Percentiles rank a stretch among this genome's conserved stretches.
These are phyloP conservation scores for Apodemus agrarius DNA, from an alignment of 2,797 vertebrate species.

Conservation along the genomic window DNA sequence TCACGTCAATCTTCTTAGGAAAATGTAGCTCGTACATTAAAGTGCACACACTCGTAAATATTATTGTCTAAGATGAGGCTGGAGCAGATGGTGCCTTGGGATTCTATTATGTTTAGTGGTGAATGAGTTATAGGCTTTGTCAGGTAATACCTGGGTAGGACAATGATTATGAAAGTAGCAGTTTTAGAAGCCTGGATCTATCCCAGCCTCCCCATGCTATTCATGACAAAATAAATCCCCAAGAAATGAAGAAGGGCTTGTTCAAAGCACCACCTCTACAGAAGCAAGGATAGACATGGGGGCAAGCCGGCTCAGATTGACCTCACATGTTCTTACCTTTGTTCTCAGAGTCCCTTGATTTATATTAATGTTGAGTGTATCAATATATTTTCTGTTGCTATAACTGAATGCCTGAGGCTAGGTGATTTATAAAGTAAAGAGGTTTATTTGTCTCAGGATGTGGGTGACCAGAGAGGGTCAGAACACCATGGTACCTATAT, in stretches of 20 bases:
- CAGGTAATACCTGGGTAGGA: neutral
- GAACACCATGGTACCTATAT: neutral
- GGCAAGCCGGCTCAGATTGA: neutral
- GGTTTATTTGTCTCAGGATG: neutral
- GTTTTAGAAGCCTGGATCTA: neutral
- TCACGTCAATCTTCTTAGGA: constrained; percentile 50
- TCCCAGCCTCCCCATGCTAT: neutral
- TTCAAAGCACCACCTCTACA: neutral
- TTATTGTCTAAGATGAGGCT: constrained; percentile 8
- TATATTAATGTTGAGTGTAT: neutral
- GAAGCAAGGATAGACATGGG: neutral
- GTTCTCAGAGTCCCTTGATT: neutral
- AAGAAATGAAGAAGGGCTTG: neutral
- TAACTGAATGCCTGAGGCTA: neutral
- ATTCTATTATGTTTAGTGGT: neutral
- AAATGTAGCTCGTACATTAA: constrained; percentile 4
- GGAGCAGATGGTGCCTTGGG: constrained; percentile 27
- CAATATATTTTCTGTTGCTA: neutral
- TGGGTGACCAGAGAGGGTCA: neutral
- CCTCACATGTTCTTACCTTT: neutral
- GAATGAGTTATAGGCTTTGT: constrained; percentile 17
- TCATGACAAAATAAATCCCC: neutral
- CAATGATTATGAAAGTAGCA: neutral
- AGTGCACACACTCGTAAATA: constrained; percentile 15
- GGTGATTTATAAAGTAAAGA: neutral